phyloP scores from a whole-genome alignment of 2,888 invertebrate genomes.

The Drosophila recens region DNA sequence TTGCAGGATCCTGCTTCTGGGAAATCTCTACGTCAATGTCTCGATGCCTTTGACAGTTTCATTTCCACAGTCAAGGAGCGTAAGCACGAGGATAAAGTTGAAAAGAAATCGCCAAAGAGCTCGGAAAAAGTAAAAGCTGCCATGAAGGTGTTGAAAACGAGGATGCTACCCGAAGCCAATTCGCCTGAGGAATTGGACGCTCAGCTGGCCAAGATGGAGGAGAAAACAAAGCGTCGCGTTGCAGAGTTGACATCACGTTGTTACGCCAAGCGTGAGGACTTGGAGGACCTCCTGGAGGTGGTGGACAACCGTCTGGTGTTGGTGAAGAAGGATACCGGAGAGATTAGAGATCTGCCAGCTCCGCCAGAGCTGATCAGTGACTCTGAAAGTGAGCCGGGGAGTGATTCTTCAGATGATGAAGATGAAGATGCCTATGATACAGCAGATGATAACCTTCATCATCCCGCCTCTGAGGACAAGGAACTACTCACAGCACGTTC shows the following conservation, averaged over 20 bases:
- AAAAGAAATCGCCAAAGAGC: slow-evolving; percentile 20
- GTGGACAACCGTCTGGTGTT: slow-evolving; percentile 79
- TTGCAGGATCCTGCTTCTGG: slow-evolving; percentile 56
- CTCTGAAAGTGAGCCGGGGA: slow-evolving; percentile 55
- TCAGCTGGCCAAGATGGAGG: slow-evolving; percentile 60
- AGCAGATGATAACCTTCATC: slow-evolving; percentile 41
- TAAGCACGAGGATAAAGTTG: slow-evolving; percentile 4
- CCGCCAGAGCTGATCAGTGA: slow-evolving; percentile 61
- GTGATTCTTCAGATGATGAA: slow-evolving; percentile 21
- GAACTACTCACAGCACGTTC: neutral
- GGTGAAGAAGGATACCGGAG: slow-evolving; percentile 74
- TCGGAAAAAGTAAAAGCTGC: slow-evolving; percentile 60
- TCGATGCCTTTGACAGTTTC: slow-evolving; percentile 61
- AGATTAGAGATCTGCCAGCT: slow-evolving; percentile 70
- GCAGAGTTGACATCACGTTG: slow-evolving; percentile 70
- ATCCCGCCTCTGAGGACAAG: neutral
- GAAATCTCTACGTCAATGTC: slow-evolving; percentile 66
- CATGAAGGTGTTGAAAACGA: slow-evolving; percentile 55
- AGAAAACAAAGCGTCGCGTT: slow-evolving; percentile 52
- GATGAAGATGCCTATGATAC: slow-evolving; percentile 43
- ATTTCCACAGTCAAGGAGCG: slow-evolving; percentile 31
- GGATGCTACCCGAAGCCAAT: slow-evolving; percentile 48
- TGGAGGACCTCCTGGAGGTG: slow-evolving; percentile 80
- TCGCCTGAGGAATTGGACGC: slow-evolving; percentile 57
- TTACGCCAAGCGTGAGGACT: slow-evolving; percentile 76